Evolutionary conservation across 2,797 vertebrate genomes (phyloP).

Genomic region (Enteromius mattozi): DNA sequence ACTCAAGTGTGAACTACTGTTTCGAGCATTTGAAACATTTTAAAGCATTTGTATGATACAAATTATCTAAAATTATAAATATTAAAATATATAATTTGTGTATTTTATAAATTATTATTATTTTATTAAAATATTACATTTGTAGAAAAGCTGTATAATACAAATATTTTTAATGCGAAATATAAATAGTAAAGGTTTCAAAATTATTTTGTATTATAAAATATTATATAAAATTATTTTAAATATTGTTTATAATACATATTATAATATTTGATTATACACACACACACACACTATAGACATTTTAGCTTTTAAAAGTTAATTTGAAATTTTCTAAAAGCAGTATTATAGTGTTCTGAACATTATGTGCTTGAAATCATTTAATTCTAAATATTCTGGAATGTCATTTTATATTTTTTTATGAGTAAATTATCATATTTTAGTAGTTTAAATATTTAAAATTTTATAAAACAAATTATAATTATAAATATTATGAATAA

Average conservation of each 20-base stretch:
- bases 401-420: background rate
- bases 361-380: background rate
- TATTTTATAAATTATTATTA: no score
- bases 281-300: no score
- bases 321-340: background rate
- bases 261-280: background rate
- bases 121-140: no score
- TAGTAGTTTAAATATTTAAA: background rate
- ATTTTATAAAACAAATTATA: background rate
- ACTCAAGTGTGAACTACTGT: background rate
- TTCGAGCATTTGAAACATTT: background rate
- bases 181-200: background rate
- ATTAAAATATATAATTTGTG: background rate
- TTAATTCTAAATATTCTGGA: background rate
- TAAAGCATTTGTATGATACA: background rate
- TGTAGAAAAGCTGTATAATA: no score
- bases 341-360: background rate
- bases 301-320: background rate
- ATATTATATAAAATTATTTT: no score
- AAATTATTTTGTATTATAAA: background rate
- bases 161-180: background rate
- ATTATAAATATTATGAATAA: no score
- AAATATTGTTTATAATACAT: no score
- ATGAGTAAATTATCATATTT: background rate
- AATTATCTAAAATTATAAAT: background rate